Evolutionary conservation across 2,113 vertebrate species (phyloP).

Genomic region (Xenopus laevis): DNA sequence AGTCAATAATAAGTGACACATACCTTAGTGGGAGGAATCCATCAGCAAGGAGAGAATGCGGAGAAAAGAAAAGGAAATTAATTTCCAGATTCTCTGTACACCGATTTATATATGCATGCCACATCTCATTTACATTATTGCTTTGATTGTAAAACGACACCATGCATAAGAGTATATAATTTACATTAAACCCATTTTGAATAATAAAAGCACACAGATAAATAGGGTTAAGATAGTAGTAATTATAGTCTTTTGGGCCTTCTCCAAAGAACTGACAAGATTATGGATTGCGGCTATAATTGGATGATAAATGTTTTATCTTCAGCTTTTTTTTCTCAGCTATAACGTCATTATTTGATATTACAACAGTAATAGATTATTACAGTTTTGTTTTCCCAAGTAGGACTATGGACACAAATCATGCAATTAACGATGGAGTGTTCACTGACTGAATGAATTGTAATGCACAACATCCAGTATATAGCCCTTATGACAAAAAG

Average conservation of each 20-base stretch:
- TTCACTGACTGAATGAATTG: too few relatives aligned
- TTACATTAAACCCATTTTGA: too few relatives aligned
- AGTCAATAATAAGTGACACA: neutral
- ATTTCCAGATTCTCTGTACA: too few relatives aligned
- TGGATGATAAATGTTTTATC: constrained; percentile 4
- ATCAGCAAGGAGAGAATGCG: neutral
- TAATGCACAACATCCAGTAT: too few relatives aligned
- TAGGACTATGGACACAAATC: too few relatives aligned
- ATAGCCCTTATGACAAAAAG: too few relatives aligned
- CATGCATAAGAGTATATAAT: too few relatives aligned
- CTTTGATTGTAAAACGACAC: too few relatives aligned
- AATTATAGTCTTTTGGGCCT: neutral
- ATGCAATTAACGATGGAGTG: too few relatives aligned
- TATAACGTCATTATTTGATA: neutral
- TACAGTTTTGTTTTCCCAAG: neutral
- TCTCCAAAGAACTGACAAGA: neutral
- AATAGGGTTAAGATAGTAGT: neutral
- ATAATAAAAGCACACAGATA: too few relatives aligned
- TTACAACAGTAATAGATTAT: constrained; percentile 2
- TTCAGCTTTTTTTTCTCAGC: neutral
- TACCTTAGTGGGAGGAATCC: constrained; percentile 2
- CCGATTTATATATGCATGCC: too few relatives aligned
- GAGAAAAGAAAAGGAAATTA: neutral
- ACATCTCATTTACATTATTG: too few relatives aligned
- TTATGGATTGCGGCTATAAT: constrained; percentile 3